Conservation (phyloP, 2,888 invertebrate genomes). For the Eristalis pertinax region DNA sequence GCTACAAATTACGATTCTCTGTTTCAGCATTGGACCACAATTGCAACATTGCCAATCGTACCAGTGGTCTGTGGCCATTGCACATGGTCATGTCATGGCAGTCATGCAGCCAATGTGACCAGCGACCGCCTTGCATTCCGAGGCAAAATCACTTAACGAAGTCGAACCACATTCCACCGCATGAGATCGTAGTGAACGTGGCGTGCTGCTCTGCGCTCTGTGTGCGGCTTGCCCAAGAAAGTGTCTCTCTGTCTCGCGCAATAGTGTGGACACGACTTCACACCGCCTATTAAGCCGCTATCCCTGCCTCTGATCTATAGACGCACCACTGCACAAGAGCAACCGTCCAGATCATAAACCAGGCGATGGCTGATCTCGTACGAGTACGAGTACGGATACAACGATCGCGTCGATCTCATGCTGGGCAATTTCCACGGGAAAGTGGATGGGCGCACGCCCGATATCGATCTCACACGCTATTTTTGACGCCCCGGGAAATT, state of each 20-base stretch:
- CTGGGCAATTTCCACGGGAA: constrained; percentile 58
- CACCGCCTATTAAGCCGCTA: constrained; percentile 53
- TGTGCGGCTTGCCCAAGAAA: constrained; percentile 4
- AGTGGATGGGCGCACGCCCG: constrained; percentile 63
- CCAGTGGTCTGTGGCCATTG: constrained; percentile 27
- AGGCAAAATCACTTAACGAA: constrained; percentile 54
- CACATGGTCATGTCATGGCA: constrained; percentile 31
- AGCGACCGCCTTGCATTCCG: constrained; percentile 59
- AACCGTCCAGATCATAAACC: constrained; percentile 21
- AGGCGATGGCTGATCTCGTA: constrained; percentile 49
- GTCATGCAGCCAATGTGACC: constrained; percentile 42
- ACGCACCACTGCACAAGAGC: constrained; percentile 16
- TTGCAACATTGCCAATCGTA: constrained; percentile 38
- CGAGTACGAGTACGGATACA: constrained; percentile 14
- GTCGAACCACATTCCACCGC: constrained; percentile 40
- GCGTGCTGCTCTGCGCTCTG: neutral
- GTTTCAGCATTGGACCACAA: constrained; percentile 57
- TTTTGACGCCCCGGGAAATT: constrained; percentile 72
- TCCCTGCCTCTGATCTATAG: constrained; percentile 36
- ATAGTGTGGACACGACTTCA: constrained; percentile 24
- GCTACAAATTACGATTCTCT: constrained; percentile 48
- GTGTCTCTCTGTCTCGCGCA: constrained; percentile 50
- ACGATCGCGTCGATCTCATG: constrained; percentile 41
- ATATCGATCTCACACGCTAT: constrained; percentile 71
- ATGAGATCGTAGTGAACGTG: neutral